Base-by-base conservation (phyloP, 2,113 vertebrate genomes). In the Anthoscopus minutus region DNA sequence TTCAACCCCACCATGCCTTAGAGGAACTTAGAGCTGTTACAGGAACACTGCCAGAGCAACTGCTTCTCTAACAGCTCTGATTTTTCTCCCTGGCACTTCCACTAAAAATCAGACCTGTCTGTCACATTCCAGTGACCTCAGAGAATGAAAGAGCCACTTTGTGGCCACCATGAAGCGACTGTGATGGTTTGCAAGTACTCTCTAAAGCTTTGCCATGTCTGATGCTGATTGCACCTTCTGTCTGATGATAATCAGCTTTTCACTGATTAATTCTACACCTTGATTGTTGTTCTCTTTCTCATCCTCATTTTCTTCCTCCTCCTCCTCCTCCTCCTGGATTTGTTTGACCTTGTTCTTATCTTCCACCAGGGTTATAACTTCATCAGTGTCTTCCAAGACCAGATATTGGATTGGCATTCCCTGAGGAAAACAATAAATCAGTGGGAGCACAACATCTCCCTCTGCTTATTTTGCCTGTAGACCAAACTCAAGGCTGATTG, bases 401-500 rank as follows among this genome's bases (percentile, higher is more conserved):
- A 99, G 91, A 93, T 98, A 99, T 78, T 98, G 98, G 78, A 99
- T 89, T 78, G 98, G 98, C 21, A 78, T 92, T 50, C 97, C 98
- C 98, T 99, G 78, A 37, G 86, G 88, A 74, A 89, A 84, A 70
- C 28, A 61, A 65, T 14, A 22, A 50, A 86, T 54, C 45, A 82
- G 74, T 42, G 31, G 21, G 18, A 73, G 33, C 19, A 67, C 54
- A 85, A 42, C 61, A 42, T 50, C 37, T 23, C 15, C 24, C n/a
- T 56, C 35, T 15, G 42, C 25, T 73, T 23, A 31, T 44, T 76
- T 19, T 16, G 5, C 6, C 71, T 6, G 2, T 60, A 60, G 53
- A 48, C 6, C 35, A 38, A 58, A 70, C 69, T 74, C 79, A 27
- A 51, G 65, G 57, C 24, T 69, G 40, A 48, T 10, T 27, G 21